These are phyloP conservation scores for Cirrhinus molitorella DNA, from an alignment of 2,797 vertebrate genomes.

Conservation along the genomic window DNA sequence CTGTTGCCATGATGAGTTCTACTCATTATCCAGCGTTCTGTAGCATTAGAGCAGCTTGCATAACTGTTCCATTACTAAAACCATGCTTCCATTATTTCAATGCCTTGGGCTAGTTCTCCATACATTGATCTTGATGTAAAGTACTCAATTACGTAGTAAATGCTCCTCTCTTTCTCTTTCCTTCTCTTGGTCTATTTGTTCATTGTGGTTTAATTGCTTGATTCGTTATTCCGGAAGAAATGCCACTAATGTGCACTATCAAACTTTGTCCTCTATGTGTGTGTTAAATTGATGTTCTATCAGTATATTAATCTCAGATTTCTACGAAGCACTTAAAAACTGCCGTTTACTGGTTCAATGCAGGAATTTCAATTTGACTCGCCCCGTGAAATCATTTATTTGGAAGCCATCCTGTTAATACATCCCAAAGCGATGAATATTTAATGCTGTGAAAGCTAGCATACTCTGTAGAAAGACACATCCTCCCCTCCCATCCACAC, in stretches of 20 bases:
- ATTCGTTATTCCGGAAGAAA: background rate
- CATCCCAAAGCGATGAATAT: constrained; percentile 55
- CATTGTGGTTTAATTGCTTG: background rate
- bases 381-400: constrained; percentile 36
- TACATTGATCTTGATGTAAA: constrained; percentile 46
- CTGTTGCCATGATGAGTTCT: constrained; percentile 24
- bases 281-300: background rate
- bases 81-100: constrained; percentile 45
- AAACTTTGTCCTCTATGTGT: background rate
- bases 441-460: constrained; percentile 50
- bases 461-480: constrained; percentile 19
- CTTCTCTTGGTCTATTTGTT: constrained; percentile 46
- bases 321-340: constrained; percentile 17
- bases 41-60: constrained; percentile 41
- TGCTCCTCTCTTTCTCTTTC: constrained; percentile 4
- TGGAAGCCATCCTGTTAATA: constrained; percentile 49
- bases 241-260: background rate
- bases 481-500: constrained; percentile 17
- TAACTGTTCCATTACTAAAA: constrained; percentile 55
- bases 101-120: constrained; percentile 41
- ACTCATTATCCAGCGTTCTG: constrained; percentile 26
- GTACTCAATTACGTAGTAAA: constrained; percentile 34
- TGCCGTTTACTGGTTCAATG: background rate
- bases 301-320: background rate
- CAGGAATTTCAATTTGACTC: constrained; percentile 1